Conservation (phyloP, 2,888 invertebrate genomes). For the Pasiphila rectangulata region DNA sequence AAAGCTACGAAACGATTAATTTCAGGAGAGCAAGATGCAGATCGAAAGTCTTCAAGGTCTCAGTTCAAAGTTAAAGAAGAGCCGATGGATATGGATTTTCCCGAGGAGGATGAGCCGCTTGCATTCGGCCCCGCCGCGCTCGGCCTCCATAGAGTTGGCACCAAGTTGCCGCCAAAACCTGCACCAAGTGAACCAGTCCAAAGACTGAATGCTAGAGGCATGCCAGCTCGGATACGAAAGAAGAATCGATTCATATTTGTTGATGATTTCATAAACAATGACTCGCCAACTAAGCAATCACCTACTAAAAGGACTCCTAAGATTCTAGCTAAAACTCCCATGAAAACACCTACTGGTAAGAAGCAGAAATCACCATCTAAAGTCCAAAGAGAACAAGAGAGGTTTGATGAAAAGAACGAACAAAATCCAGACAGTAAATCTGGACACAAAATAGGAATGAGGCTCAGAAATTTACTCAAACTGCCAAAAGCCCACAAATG, state of each 20-base stretch:
- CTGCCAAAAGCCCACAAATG: conserved; percentile 99
- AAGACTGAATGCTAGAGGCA: conserved; percentile 91
- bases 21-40: conserved; percentile 58
- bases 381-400: conserved; percentile 71
- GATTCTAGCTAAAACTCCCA: conserved; percentile 75
- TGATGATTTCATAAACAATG: conserved; percentile 89
- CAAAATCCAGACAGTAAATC: conserved; percentile 89
- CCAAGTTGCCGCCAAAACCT: conserved; percentile 85
- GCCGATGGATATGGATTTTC: conserved; percentile 82
- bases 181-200: conserved; percentile 88
- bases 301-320: conserved; percentile 83
- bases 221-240: conserved; percentile 94
- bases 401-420: conserved; percentile 68
- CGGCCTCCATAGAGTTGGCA: conserved; percentile 90
- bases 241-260: conserved; percentile 94
- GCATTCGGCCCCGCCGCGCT: conserved; percentile 89
- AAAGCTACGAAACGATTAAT: conserved; percentile 3
- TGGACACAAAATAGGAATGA: conserved; percentile 93
- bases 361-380: conserved; percentile 78
- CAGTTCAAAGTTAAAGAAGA: conserved; percentile 77
- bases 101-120: conserved; percentile 84
- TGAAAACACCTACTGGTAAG: conserved; percentile 64
- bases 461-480: conserved; percentile 95
- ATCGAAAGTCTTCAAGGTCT: conserved; percentile 50
- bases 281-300: conserved; percentile 86